These are phyloP conservation scores for Pedionomus torquatus DNA, from an alignment of 2,113 vertebrate species.

Conservation along the genomic window DNA sequence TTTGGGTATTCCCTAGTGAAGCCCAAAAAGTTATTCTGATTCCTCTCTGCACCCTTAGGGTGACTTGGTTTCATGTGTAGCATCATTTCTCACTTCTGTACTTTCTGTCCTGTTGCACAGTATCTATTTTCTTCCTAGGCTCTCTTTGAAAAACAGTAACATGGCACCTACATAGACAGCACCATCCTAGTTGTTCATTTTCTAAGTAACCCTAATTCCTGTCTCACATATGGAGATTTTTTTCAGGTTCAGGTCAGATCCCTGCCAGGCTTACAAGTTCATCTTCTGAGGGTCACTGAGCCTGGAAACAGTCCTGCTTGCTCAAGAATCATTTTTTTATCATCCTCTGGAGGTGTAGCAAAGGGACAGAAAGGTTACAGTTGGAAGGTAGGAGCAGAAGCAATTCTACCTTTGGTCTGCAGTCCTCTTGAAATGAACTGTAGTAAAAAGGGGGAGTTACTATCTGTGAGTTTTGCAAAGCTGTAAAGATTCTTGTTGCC, in stretches of 20 bases:
- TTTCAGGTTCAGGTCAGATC: background rate
- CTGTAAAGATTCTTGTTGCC: background rate
- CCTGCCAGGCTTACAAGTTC: background rate
- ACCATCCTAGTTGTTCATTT: background rate
- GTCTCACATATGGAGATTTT: background rate
- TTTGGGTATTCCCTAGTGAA: background rate
- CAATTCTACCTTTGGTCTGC: background rate
- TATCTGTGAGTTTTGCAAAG: background rate
- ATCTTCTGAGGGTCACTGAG: background rate
- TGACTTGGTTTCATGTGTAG: background rate
- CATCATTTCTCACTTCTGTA: background rate
- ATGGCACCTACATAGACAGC: background rate
- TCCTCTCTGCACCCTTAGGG: background rate
- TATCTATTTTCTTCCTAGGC: background rate
- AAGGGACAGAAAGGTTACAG: background rate
- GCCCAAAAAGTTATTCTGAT: background rate
- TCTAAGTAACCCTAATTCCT: background rate
- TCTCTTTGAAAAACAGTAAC: background rate
- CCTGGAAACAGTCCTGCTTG: background rate
- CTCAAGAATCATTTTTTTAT: background rate
- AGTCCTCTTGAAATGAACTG: background rate
- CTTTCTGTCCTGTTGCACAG: background rate
- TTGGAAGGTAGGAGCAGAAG: background rate
- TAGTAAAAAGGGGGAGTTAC: background rate
- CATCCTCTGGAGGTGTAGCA: background rate